phyloP scores from a whole-genome alignment of 2,113 vertebrate species.

The Gadus chalcogrammus region DNA sequence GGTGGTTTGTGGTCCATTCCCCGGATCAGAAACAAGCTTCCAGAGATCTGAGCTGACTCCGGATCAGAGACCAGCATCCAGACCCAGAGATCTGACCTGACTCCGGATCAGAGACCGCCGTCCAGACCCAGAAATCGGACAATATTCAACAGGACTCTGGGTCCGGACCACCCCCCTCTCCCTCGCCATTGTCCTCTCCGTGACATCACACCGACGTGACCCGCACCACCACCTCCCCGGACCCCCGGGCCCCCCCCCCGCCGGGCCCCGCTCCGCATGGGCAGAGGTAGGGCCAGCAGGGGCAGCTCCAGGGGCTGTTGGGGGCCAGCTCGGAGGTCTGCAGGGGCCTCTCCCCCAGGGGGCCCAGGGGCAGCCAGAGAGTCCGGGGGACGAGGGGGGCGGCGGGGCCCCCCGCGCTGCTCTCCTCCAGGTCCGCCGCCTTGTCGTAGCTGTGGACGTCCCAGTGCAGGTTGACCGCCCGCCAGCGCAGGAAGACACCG shows the following conservation, averaged over 20 bases:
- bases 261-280: constrained; percentile 68
- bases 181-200: not conserved
- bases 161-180: not conserved
- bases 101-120: too few species aligned
- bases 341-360: constrained; percentile 76
- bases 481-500: constrained; percentile 90
- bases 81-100: too few species aligned
- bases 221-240: constrained; percentile 87
- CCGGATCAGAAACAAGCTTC: too few species aligned
- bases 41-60: too few species aligned
- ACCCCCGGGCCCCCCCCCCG: constrained; percentile 75
- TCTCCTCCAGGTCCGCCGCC: constrained; percentile 86
- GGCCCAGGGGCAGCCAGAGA: constrained; percentile 84
- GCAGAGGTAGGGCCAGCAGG: constrained; percentile 77
- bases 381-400: constrained; percentile 77
- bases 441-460: constrained; percentile 91
- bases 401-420: constrained; percentile 46
- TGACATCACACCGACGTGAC: constrained; percentile 84
- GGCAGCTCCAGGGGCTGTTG: constrained; percentile 74
- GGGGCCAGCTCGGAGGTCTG: constrained; percentile 80
- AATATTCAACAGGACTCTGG: not conserved
- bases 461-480: constrained; percentile 93
- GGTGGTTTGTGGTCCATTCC: too few species aligned
- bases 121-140: too few species aligned
- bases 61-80: too few species aligned